Evolutionary conservation across 2,113 vertebrate species (phyloP).

Genomic region (Antechinus flavipes): DNA sequence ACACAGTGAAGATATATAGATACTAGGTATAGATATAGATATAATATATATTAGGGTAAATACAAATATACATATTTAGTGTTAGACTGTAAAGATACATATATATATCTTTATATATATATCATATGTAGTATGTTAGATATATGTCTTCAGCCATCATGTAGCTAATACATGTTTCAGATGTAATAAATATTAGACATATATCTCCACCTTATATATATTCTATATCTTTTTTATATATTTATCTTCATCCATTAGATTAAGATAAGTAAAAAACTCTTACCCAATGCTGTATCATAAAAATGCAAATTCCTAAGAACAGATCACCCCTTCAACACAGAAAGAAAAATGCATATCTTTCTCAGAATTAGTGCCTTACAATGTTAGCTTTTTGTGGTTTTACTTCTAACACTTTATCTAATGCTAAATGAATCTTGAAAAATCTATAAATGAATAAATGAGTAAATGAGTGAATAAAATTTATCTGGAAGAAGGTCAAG

Average conservation of each 20-base stretch:
- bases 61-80: too few species aligned
- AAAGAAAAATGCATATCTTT: not conserved
- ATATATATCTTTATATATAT: too few species aligned
- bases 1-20: not conserved
- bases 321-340: not conserved
- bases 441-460: not conserved
- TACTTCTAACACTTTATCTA: conserved; percentile 40
- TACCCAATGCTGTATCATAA: not conserved
- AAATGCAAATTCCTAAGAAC: conserved; percentile 1
- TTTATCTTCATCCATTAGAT: not conserved
- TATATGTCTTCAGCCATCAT: not conserved
- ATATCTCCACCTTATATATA: not conserved
- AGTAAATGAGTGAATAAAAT: not conserved
- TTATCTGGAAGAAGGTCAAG: not conserved
- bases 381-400: not conserved
- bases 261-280: not conserved
- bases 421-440: conserved; percentile 20
- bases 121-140: too few species aligned
- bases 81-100: too few species aligned
- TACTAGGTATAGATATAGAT: too few species aligned
- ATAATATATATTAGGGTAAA: not conserved
- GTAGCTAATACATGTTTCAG: too few species aligned
- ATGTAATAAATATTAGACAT: not conserved
- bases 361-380: not conserved
- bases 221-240: not conserved